Conservation (phyloP, 2,113 vertebrate genomes). For the Apteryx mantelli region DNA sequence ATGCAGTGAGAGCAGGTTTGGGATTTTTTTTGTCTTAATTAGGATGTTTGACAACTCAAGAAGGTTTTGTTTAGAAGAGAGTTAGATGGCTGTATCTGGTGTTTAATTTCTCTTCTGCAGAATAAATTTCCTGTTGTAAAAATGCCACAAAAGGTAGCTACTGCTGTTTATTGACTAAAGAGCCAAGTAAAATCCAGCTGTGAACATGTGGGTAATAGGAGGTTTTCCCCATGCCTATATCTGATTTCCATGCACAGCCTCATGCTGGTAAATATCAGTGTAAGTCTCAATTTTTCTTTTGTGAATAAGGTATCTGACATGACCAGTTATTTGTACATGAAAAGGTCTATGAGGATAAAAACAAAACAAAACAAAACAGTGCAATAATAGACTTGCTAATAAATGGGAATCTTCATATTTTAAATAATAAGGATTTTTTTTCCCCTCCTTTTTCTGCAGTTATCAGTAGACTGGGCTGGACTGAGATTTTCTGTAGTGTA, state of each 20-base stretch:
- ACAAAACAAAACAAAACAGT: neutral
- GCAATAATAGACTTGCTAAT: neutral
- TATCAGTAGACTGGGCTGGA: neutral
- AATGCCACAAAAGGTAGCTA: constrained; percentile 68
- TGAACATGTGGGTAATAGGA: constrained; percentile 69
- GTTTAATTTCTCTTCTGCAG: constrained; percentile 58
- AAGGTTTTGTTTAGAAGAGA: constrained; percentile 23
- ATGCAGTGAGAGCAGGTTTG: neutral
- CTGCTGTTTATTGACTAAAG: constrained; percentile 72
- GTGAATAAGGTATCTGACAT: constrained; percentile 11
- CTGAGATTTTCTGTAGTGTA: neutral
- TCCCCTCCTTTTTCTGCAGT: neutral
- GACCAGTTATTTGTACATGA: neutral
- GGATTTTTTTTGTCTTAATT: neutral
- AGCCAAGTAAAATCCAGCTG: constrained; percentile 69
- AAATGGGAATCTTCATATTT: neutral
- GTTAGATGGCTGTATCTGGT: constrained; percentile 29
- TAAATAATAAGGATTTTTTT: neutral
- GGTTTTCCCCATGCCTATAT: constrained; percentile 11
- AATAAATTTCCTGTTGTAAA: constrained; percentile 73
- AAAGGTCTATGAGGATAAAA: neutral
- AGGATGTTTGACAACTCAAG: constrained; percentile 7
- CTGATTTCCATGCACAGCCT: constrained; percentile 16
- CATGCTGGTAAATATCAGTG: constrained; percentile 14
- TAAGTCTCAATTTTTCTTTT: constrained; percentile 34